Evolutionary conservation across 2,113 vertebrate genomes (phyloP).

Genomic region (Trichechus manatus): DNA sequence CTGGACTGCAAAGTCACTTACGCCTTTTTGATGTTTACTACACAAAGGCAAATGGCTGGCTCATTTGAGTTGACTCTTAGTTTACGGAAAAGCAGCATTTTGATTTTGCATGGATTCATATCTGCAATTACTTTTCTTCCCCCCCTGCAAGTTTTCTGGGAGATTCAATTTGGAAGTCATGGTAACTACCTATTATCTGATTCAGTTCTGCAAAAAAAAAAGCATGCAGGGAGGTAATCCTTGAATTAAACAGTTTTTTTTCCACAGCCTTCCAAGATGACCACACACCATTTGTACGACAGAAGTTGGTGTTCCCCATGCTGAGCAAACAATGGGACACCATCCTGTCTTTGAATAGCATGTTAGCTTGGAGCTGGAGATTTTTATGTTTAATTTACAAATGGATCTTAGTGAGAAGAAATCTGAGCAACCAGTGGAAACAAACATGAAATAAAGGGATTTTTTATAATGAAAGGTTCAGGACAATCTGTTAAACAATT

Average conservation of each 20-base stretch:
- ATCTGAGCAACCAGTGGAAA: slow-evolving; percentile 94
- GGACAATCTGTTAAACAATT: slow-evolving; percentile 97
- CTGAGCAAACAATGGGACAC: slow-evolving; percentile 99
- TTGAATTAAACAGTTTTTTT: slow-evolving; percentile 98
- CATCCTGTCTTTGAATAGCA: slow-evolving; percentile 99
- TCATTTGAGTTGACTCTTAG: slow-evolving; percentile 71
- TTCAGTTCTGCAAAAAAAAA: slow-evolving; percentile 93
- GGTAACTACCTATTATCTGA: slow-evolving; percentile 99
- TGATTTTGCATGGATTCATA: slow-evolving; percentile 78
- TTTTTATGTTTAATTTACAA: slow-evolving; percentile 99
- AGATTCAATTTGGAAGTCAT: slow-evolving; percentile 94
- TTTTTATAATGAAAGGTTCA: slow-evolving; percentile 94
- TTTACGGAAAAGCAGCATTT: slow-evolving; percentile 77
- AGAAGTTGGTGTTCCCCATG: slow-evolving; percentile 97
- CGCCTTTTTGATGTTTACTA: slow-evolving; percentile 64
- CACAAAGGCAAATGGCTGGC: slow-evolving; percentile 78
- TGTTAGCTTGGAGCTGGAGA: slow-evolving; percentile 93
- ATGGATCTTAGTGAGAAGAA: slow-evolving; percentile 98
- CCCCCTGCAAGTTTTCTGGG: slow-evolving; percentile 76
- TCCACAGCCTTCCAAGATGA: slow-evolving; percentile 94
- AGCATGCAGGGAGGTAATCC: slow-evolving; percentile 99
- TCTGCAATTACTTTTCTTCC: slow-evolving; percentile 80
- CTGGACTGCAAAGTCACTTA: slow-evolving; percentile 32
- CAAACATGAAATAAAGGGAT: slow-evolving; percentile 93
- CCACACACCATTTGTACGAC: slow-evolving; percentile 96